Evolutionary conservation across 2,113 vertebrate species (phyloP), one percentile per base, ranked within the genome.

Genomic region (Hyla sarda): DNA sequence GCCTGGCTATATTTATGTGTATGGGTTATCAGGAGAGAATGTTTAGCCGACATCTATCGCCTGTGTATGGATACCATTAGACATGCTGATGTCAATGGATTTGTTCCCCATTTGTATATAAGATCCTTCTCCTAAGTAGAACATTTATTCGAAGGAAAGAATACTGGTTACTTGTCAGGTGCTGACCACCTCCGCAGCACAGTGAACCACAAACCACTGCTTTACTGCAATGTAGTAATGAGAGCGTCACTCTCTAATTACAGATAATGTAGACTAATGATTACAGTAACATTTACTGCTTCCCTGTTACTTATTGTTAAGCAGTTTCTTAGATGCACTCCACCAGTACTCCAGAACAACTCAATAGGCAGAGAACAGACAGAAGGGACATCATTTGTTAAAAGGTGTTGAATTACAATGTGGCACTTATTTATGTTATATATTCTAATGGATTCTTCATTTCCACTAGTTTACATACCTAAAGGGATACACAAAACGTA

Each of bases 221-320:
- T 52, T 54, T 78, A 45, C 23, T 10, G 13, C 47, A 45, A 62
- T 25, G 48, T 54, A 47, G 5, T 79, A 60, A 76, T 76, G 23
- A n/a, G 41, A 48, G 21, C 13, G 25, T 12, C 23, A 45, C 25
- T 19, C n/a, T 77, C 25, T 54, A 77, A 54, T 77, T 77, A 76
- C n/a, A n/a, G 32, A 58, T 79, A 79, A 79, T 58, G 78, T 45
- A 21, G 14, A 79, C 52, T 10, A n/a, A 12, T 60, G 23, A 79
- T 41, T 41, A 54, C 11, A 25, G 54, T 28, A 76, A 47, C 21
- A 47, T 47, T 45, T 5, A 11, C 19, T 47, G 32, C 4, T 73
- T n/a, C 28, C 28, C 73, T 28, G 47, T 45, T 47, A 8, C n/a
- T 60, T 28, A 28, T 75, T 25, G 28, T 47, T 25, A 37, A 1